Percentiles rank a stretch among this genome's conserved stretches.
Evolutionary conservation across 2,113 vertebrate species (phyloP).

Genomic region (Caloenas nicobarica): DNA sequence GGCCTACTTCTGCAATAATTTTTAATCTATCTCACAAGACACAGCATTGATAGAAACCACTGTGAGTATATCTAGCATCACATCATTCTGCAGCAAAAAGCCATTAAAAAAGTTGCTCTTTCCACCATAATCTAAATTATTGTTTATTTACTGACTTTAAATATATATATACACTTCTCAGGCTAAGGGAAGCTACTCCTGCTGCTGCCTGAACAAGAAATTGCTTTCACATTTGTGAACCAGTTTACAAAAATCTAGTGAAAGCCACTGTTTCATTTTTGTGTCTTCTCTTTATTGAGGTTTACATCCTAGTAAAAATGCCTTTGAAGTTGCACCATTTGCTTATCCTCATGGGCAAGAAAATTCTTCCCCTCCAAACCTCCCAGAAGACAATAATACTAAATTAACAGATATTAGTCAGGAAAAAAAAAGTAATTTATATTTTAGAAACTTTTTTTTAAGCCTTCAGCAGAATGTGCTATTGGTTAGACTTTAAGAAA

Average conservation of each 20-base stretch:
- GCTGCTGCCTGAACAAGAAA: background rate
- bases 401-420: conserved; percentile 1
- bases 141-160: background rate
- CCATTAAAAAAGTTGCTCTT: background rate
- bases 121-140: background rate
- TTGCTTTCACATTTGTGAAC: background rate
- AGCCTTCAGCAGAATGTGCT: background rate
- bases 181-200: background rate
- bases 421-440: background rate
- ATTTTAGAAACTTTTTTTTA: conserved; percentile 8
- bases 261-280: background rate
- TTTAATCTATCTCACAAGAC: background rate
- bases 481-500: background rate
- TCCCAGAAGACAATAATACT: background rate
- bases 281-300: background rate
- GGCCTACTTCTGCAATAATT: background rate
- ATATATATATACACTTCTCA: background rate
- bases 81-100: background rate
- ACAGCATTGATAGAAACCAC: background rate
- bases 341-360: background rate
- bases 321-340: conserved; percentile 49
- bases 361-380: background rate
- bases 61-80: background rate
- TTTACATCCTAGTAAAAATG: background rate
- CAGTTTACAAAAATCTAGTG: background rate